Base-by-base conservation (phyloP, 2,113 vertebrate genomes). In the Rhipidura dahli region DNA sequence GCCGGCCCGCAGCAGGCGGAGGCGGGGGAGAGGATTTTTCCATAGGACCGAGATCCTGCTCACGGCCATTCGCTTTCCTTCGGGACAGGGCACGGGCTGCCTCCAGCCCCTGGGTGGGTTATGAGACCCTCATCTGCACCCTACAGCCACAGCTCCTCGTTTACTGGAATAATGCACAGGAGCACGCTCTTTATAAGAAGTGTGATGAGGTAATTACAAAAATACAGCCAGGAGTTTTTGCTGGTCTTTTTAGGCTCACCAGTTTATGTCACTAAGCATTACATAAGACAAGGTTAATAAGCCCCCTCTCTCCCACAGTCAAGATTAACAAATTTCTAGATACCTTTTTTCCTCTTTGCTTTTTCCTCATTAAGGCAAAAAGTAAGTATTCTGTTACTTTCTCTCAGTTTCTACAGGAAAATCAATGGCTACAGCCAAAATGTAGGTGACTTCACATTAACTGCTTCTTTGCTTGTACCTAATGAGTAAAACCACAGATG, bases 51-150 rank as follows among this genome's bases (percentile, higher is more conserved):
- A 27, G 37, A 63, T 42, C 26, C 28, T 15, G 42, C 75, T 45
- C 22, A 1, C 5, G 16, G 28, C 8, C 6, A 0, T 5, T 3
- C 1, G 37, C 3, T 15, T 24, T 37, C 11, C n/a, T n/a, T 1
- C 6, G 24, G 33, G 33, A 27, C 12, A 6, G 12, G 42, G 37
- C 65, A 45, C 5, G 37, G 30, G 31, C 44, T 13, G 16, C 16
- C 44, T 23, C 17, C 64, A 22, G 39, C 10, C 17, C 35, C 33
- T 8, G n/a, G 5, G 13, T 3, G 39, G 33, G 2, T 5, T 5
- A 2, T 5, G 5, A 40, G 47, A 44, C 40, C 27, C 39, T 3
- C 0, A 1, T 33, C 39, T 54, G 71, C 65, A 8, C 3, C 1
- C 57, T 19, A 11, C 6, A 17, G 6, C 31, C 70, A 19, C 8